Conservation (phyloP, 2,888 invertebrate species). For the Chouioia cunea region DNA sequence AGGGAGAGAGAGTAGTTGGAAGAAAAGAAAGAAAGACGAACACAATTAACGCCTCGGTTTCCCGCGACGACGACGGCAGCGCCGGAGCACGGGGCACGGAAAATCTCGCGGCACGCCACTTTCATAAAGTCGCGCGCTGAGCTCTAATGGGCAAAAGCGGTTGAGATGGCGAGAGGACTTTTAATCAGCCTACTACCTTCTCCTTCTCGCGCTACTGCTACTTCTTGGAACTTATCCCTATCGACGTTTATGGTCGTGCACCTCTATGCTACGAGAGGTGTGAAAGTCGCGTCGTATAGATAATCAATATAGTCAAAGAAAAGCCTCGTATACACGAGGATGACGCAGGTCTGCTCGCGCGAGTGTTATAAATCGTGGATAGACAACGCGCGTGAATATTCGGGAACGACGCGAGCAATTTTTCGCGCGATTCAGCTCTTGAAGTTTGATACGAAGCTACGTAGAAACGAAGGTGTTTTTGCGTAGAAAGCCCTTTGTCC, state of each 20-base stretch:
- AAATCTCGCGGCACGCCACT: slow-evolving; percentile 19
- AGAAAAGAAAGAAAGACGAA: background rate
- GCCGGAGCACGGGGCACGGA: background rate
- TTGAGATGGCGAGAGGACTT: slow-evolving; percentile 1
- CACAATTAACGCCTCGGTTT: slow-evolving; percentile 39
- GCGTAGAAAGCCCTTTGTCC: too few relatives aligned
- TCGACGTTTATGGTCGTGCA: slow-evolving; percentile 39
- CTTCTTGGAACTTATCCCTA: slow-evolving; percentile 33
- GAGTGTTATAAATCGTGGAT: too few relatives aligned
- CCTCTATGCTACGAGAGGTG: slow-evolving; percentile 32
- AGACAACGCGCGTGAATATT: too few relatives aligned
- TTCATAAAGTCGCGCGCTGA: slow-evolving; percentile 26
- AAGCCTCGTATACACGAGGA: background rate
- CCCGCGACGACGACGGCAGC: too few relatives aligned
- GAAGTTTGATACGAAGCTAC: too few relatives aligned
- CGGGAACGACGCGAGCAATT: too few relatives aligned
- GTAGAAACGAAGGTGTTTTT: too few relatives aligned
- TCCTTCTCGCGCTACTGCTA: slow-evolving; percentile 3
- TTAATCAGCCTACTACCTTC: slow-evolving; percentile 14
- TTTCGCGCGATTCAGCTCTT: too few relatives aligned
- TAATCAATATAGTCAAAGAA: slow-evolving; percentile 14
- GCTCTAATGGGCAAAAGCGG: slow-evolving; percentile 26
- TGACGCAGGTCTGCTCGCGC: too few relatives aligned
- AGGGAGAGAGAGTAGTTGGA: background rate
- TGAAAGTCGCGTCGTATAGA: slow-evolving; percentile 39